phyloP scores from a whole-genome alignment of 1,140 invertebrate genomes.

The Dreissena rostriformis region DNA sequence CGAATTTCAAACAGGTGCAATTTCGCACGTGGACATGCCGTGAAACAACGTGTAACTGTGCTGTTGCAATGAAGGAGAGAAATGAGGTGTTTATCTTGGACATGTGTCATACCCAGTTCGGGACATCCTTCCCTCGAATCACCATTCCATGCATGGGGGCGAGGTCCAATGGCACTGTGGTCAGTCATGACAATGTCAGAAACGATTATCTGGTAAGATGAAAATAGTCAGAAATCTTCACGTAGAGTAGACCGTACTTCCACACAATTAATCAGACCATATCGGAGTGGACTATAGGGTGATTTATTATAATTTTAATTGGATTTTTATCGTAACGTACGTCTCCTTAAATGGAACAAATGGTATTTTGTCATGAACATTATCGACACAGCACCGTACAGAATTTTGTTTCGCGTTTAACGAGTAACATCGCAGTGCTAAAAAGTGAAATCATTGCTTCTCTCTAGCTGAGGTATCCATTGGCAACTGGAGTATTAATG shows the following conservation, averaged over 20 bases:
- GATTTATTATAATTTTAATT: not conserved
- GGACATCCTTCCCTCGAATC: slow-evolving; percentile 23
- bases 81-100: slow-evolving; percentile 41
- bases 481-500: no score
- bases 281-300: not conserved
- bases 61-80: slow-evolving; percentile 22
- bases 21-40: not conserved
- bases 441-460: no score
- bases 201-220: slow-evolving; percentile 13
- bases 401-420: no score
- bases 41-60: slow-evolving; percentile 1
- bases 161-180: slow-evolving; percentile 9
- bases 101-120: slow-evolving; percentile 40
- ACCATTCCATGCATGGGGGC: not conserved
- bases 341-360: not conserved
- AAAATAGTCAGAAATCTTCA: not conserved
- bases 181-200: not conserved
- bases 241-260: not conserved
- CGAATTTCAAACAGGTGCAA: no score
- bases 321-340: not conserved
- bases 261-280: no score
- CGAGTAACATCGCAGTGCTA: no score
- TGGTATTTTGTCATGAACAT: not conserved
- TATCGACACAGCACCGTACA: no score
- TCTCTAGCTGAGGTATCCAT: no score